Evolutionary conservation across 2,113 vertebrate genomes (phyloP).

Genomic region (Lichenostomus cassidix): DNA sequence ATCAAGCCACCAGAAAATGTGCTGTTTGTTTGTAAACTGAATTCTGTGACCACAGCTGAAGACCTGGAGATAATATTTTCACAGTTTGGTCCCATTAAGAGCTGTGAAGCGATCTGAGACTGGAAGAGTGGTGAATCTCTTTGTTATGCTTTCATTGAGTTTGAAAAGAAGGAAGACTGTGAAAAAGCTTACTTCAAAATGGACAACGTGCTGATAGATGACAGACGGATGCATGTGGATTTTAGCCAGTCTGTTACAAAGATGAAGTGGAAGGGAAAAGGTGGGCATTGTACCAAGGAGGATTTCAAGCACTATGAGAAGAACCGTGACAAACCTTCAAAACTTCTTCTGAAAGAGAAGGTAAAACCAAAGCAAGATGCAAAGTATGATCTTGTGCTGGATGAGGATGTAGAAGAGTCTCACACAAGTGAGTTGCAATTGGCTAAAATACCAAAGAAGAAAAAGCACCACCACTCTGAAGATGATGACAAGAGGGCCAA

Average conservation of each 20-base stretch:
- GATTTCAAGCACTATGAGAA: constrained; percentile 97
- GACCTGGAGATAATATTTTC: constrained; percentile 97
- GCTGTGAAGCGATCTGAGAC: not conserved
- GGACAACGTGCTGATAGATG: constrained; percentile 97
- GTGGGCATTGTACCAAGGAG: constrained; percentile 91
- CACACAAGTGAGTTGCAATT: constrained; percentile 64
- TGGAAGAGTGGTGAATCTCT: no score
- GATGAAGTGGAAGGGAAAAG: constrained; percentile 96
- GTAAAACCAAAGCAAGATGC: constrained; percentile 87
- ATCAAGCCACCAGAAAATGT: constrained; percentile 93
- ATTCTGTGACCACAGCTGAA: constrained; percentile 95
- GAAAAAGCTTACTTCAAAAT: constrained; percentile 97
- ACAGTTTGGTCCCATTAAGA: constrained; percentile 90
- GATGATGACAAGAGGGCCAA: constrained; percentile 77
- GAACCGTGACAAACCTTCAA: constrained; percentile 80
- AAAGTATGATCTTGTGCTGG: constrained; percentile 88
- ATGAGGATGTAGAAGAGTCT: constrained; percentile 80
- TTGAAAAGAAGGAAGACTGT: constrained; percentile 86
- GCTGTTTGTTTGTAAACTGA: constrained; percentile 94
- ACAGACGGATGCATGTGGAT: constrained; percentile 92
- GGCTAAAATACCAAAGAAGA: constrained; percentile 88
- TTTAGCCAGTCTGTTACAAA: constrained; percentile 97
- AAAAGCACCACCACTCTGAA: constrained; percentile 80
- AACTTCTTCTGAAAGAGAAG: constrained; percentile 90
- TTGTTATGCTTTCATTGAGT: no score